Conservation (phyloP, 2,888 invertebrate genomes). For the Limnephilus rhombicus region DNA sequence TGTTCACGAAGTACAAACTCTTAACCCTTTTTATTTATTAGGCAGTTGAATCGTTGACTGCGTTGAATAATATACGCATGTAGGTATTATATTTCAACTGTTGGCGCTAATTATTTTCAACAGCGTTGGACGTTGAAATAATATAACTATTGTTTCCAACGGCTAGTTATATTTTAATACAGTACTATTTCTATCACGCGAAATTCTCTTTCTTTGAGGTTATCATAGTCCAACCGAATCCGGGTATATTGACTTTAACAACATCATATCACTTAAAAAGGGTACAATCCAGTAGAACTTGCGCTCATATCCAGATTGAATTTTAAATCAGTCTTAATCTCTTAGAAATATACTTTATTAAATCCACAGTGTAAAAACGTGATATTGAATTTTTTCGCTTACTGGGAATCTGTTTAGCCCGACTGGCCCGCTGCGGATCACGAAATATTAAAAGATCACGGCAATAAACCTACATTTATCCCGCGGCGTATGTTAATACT, state of each 20-base stretch:
- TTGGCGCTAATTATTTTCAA: no score
- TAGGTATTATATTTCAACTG: no score
- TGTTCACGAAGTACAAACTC: no score
- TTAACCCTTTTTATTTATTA: no score
- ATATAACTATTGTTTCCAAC: no score
- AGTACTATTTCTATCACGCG: no score
- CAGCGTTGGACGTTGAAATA: no score
- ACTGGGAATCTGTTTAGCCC: conserved; percentile 5
- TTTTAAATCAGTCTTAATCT: neutral
- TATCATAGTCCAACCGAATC: no score
- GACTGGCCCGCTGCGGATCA: conserved; percentile 1
- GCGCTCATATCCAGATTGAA: neutral
- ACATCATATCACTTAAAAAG: neutral
- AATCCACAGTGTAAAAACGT: neutral
- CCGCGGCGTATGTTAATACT: conserved; percentile 42
- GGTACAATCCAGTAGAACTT: neutral
- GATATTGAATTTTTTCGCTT: neutral
- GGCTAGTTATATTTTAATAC: no score
- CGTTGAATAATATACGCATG: no score
- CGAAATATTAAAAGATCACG: conserved; percentile 39
- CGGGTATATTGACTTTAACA: neutral
- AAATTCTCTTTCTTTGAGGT: no score
- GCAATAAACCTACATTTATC: conserved; percentile 46
- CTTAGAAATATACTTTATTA: neutral
- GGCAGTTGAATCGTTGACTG: no score